Evolutionary conservation across 2,113 vertebrate genomes (phyloP), one percentile per base, ranked within the genome.

Genomic region (Hystrix cristata): DNA sequence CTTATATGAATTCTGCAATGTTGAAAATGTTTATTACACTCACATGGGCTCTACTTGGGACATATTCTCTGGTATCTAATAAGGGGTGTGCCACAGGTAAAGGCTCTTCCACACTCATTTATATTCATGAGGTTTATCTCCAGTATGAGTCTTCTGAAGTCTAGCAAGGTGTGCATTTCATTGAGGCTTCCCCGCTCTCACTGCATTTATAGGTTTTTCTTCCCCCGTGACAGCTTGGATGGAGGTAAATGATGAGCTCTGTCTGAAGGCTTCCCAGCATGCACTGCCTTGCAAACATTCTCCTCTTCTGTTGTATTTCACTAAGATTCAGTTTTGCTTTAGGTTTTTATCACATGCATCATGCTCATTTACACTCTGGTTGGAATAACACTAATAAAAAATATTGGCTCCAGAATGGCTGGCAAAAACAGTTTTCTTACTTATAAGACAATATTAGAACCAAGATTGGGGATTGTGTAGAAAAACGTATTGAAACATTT

Each of bases 91-190:
- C 53, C 55, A 62, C 27, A 85, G 71, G 80, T 85, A 94, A 95
- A 97, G 53, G 90, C 25, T 62, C 91, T 80, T 62, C 88, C 64
- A 83, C 72, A 67, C 94, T 92, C 91, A 97, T 97, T 96, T 96
- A 94, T 97, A 97, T 96, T 97, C 87, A 96, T 97, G 95, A 97
- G 91, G 81, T 72, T 97, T 95, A 94, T 92, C 93, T 81, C 78
- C 65, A 82, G 69, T 4, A 23, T 15, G 71, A 89, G 80, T 81
- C 71, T 81, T 95, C 81, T 92, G 95, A 92, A 83, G 81, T 95
- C 64, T 48, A 81, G 90, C 46, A 90, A 90, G 80, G 59, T 76
- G 19, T 78, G 46, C 16, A 7, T 90, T 92, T 62, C 69, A 88
- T n/a, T 78, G 92, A 95, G 48, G 18, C 38, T 59, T 94, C 31